Conservation (phyloP, 2,113 vertebrate genomes). For the Hemiprocne comata region DNA sequence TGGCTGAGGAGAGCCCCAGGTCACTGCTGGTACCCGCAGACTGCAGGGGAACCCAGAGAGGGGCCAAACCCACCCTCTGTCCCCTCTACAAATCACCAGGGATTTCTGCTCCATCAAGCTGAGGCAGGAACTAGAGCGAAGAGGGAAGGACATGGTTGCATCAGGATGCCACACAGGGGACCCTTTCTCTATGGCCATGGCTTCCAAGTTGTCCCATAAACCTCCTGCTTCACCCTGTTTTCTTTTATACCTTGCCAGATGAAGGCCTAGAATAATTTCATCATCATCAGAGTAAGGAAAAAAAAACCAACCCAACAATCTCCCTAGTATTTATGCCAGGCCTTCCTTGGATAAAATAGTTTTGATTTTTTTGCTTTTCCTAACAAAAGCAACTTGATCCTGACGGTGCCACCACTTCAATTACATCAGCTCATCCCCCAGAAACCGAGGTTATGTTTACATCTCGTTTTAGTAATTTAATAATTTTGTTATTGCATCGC, state of each 20-base stretch:
- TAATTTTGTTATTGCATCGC: neutral
- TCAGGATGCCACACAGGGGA: neutral
- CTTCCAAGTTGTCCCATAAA: neutral
- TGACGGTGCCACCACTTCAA: neutral
- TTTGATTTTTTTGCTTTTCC: neutral
- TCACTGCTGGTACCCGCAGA: slow-evolving; percentile 66
- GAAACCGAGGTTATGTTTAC: slow-evolving; percentile 9
- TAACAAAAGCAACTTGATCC: neutral
- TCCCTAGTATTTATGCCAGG: neutral
- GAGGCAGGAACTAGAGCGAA: neutral
- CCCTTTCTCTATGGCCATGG: accelerated
- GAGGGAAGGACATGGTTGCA: neutral
- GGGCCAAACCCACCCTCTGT: neutral
- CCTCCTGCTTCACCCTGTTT: neutral
- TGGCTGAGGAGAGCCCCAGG: slow-evolving; percentile 57
- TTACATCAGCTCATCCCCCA: neutral
- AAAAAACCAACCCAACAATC: neutral
- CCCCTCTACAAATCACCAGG: too few relatives aligned
- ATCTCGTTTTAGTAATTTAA: neutral
- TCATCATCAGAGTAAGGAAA: neutral
- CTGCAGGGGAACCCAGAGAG: neutral
- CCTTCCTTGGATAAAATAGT: neutral
- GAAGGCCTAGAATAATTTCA: neutral
- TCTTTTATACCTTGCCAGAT: neutral
- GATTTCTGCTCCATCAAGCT: neutral